Evolutionary conservation across 2,797 vertebrate species (phyloP), one percentile per base, ranked within the genome.

Genomic region (Notoglanidium macrostoma): DNA sequence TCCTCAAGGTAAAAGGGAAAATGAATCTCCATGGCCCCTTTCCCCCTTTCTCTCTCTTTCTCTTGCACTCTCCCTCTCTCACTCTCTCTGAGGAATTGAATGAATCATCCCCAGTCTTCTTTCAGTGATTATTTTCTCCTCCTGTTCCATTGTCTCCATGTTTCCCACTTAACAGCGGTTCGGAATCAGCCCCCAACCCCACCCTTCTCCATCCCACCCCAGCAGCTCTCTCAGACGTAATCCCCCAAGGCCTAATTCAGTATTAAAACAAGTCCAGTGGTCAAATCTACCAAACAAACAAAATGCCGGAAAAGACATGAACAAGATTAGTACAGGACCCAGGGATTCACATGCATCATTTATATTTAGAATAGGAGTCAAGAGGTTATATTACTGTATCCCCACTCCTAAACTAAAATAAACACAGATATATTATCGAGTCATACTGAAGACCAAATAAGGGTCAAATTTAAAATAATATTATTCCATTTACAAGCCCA

Each of bases 1-100:
- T 87, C 85, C 89, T 90, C 89, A 90, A 91, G 89, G 89, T 87
- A 90, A 88, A 89, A 88, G 44, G 49, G 86, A 90, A 91, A 91
- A 91, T 85, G 90, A 90, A 88, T 87, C 88, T 89, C 86, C 46
- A 63, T 83, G 84, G 87, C 85, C 88, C 87, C 87, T 85, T 83
- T 70, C 79, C 73, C 87, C 87, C 85, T 89, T 68, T 87, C 86
- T 57, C 83, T 68, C 78, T 87, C 61, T 23, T 57, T 79, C 23
- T 61, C 55, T 59, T 35, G 29, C 67, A 55, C 40, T 80, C 83
- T 65, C 59, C 35, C 78, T n/a, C 59, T 67, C 84, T 49, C 35
- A 51, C 63, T 68, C 32, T 74, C 88, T 88, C 77, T 23, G 63
- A 88, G 87, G 85, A 89, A 90, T 76, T 85, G 68, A 85, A 87